A percentile compares a stretch with the other conserved stretches of the same genome.
These are phyloP conservation scores for Kryphioiulus occultus DNA, from an alignment of 2,888 invertebrate genomes.

Conservation along the genomic window DNA sequence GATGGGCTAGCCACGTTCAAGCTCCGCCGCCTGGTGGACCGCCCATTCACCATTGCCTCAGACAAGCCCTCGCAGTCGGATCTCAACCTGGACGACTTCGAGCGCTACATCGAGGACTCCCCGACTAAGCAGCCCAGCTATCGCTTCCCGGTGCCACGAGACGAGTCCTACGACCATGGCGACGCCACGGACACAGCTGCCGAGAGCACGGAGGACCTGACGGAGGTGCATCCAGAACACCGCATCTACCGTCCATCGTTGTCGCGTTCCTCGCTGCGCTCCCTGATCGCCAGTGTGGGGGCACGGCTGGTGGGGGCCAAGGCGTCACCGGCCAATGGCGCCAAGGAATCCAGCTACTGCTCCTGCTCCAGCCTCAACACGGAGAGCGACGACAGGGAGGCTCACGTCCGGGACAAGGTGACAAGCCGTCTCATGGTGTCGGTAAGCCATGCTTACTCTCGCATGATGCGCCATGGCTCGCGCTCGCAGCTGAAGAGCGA, in stretches of 20 bases:
- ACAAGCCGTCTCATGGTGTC: conserved; percentile 59
- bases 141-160: conserved; percentile 51
- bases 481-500: conserved; percentile 48
- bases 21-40: conserved; percentile 67
- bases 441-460: conserved; percentile 61
- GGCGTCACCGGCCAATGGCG: conserved; percentile 22
- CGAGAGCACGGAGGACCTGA: conserved; percentile 63
- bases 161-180: conserved; percentile 60
- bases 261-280: conserved; percentile 60
- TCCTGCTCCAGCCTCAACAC: conserved; percentile 59
- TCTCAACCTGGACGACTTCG: conserved; percentile 73
- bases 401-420: conserved; percentile 55
- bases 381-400: conserved; percentile 33
- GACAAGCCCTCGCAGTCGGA: conserved; percentile 71
- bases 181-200: conserved; percentile 59
- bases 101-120: conserved; percentile 63
- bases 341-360: conserved; percentile 53
- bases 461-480: conserved; percentile 60
- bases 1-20: conserved; percentile 21
- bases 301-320: conserved; percentile 55
- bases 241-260: conserved; percentile 75
- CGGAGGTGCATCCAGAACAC: conserved; percentile 76
- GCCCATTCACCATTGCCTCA: conserved; percentile 76
- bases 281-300: conserved; percentile 59
- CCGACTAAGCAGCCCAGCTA: conserved; percentile 42